Evolutionary conservation across 2,888 invertebrate species (phyloP).

Genomic region (Drosophila cyrtoloma): DNA sequence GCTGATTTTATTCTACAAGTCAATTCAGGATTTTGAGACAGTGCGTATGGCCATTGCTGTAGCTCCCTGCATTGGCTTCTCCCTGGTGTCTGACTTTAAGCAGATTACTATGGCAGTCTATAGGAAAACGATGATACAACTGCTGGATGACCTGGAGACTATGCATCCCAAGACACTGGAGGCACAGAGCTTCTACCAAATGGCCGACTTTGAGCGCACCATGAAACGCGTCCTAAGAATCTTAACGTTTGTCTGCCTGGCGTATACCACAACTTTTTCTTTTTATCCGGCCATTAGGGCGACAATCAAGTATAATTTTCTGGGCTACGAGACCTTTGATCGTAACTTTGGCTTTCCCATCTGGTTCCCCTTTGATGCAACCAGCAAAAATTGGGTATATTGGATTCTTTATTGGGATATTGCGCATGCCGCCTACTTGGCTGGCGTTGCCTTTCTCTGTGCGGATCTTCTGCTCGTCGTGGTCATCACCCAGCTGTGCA

Average conservation of each 20-base stretch:
- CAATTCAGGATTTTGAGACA: conserved; percentile 67
- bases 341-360: conserved; percentile 74
- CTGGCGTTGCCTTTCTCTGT: conserved; percentile 75
- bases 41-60: conserved; percentile 78
- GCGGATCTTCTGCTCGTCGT: conserved; percentile 78
- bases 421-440: conserved; percentile 70
- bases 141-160: conserved; percentile 75
- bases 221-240: conserved; percentile 73
- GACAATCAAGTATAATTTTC: conserved; percentile 61
- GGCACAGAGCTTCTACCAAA: conserved; percentile 58
- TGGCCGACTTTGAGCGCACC: conserved; percentile 52
- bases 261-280: conserved; percentile 71
- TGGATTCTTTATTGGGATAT: conserved; percentile 70
- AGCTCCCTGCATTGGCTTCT: conserved; percentile 81
- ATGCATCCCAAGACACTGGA: conserved; percentile 73
- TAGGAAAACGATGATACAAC: conserved; percentile 53
- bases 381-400: conserved; percentile 57
- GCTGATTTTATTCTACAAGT: conserved; percentile 67
- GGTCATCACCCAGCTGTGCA: conserved; percentile 77
- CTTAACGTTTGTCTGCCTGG: conserved; percentile 76
- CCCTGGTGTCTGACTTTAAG: conserved; percentile 76
- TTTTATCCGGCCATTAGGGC: conserved; percentile 77
- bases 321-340: conserved; percentile 72
- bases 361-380: conserved; percentile 80
- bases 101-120: conserved; percentile 69